A percentile compares a stretch with the other conserved stretches of the same genome.
Conservation (phyloP, 1,140 invertebrate species). For the Nephila pilipes region DNA sequence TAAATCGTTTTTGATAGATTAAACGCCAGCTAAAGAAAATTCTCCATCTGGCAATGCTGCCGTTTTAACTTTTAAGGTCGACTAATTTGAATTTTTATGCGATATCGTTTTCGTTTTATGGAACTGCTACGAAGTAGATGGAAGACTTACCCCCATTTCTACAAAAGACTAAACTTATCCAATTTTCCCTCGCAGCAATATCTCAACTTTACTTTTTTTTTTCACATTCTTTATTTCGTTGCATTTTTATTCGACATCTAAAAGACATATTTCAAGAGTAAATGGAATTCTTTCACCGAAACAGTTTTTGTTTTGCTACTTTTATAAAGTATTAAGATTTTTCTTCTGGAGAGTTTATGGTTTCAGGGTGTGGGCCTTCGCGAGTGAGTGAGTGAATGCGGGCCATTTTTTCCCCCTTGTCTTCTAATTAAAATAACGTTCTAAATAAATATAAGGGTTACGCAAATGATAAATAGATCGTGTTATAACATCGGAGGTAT, state of each 20-base stretch:
- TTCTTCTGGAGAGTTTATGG: neutral
- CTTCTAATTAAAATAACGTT: too few species aligned
- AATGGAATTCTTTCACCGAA: conserved; percentile 41
- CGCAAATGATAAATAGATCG: too few species aligned
- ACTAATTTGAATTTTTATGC: conserved; percentile 46
- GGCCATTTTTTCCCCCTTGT: neutral
- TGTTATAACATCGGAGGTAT: too few species aligned
- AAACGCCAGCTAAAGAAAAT: neutral
- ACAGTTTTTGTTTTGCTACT: neutral
- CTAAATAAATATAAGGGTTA: too few species aligned
- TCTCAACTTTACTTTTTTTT: neutral
- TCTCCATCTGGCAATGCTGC: neutral
- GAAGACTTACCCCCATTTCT: neutral
- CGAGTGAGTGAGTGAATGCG: neutral
- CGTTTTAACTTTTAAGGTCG: neutral
- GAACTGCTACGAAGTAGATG: neutral
- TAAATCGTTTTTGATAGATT: neutral
- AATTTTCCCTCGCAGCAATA: neutral
- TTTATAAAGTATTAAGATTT: neutral
- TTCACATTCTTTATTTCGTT: neutral
- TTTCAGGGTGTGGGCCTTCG: too few species aligned
- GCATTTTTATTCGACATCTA: conserved; percentile 12
- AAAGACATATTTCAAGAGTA: conserved; percentile 27
- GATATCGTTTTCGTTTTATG: conserved; percentile 51
- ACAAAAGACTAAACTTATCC: neutral